These are phyloP conservation scores for Leptobrachium leishanense DNA, from an alignment of 2,113 vertebrate genomes.

Conservation along the genomic window DNA sequence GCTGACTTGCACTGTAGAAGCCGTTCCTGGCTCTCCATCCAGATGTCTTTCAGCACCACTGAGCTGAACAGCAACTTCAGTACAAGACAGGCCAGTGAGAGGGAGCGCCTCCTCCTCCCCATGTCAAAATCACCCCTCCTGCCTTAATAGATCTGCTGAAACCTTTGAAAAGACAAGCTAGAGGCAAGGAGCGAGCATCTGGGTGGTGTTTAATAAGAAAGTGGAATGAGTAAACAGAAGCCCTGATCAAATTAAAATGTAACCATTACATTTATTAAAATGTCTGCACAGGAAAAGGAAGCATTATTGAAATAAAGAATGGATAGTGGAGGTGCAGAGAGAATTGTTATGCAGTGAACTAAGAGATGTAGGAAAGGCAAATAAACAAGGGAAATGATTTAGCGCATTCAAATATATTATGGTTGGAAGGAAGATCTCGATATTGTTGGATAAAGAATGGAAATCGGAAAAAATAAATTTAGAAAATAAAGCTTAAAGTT, in stretches of 20 bases:
- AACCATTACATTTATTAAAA: neutral
- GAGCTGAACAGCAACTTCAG: constrained; percentile 38
- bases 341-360: too few species aligned
- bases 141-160: neutral
- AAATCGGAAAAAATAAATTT: too few species aligned
- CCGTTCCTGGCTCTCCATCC: constrained; percentile 4
- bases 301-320: neutral
- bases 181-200: constrained; percentile 24
- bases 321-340: neutral
- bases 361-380: too few species aligned
- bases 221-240: neutral
- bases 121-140: neutral
- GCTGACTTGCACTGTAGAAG: neutral
- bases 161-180: constrained; percentile 17
- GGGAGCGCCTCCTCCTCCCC: neutral
- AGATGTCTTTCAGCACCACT: constrained; percentile 48
- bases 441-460: too few species aligned
- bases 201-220: constrained; percentile 17
- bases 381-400: too few species aligned
- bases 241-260: neutral
- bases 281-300: neutral
- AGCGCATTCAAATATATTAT: too few species aligned
- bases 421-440: too few species aligned
- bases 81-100: constrained; percentile 15
- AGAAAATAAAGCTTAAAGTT: too few species aligned